These are phyloP conservation scores for Solea solea DNA, from an alignment of 2,113 vertebrate species.

Conservation along the genomic window DNA sequence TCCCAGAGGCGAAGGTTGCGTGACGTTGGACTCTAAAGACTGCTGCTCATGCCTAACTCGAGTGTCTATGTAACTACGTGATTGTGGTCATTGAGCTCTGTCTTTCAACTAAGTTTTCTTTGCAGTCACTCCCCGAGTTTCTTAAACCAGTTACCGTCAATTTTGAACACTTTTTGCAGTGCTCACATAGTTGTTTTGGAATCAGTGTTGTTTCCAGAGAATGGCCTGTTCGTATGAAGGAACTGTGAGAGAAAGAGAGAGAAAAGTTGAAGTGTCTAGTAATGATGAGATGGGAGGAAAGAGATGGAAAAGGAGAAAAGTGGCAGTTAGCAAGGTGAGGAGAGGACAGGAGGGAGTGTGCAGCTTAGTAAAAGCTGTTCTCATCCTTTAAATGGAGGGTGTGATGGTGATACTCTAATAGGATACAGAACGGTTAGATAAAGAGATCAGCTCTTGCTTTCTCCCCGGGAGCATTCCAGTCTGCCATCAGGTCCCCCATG, in stretches of 20 bases:
- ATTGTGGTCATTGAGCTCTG: no score
- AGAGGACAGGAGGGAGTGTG: slow-evolving; percentile 35
- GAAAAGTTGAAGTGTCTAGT: slow-evolving; percentile 5
- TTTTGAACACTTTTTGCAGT: background rate
- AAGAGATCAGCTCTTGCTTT: slow-evolving; percentile 64
- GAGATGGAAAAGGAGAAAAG: background rate
- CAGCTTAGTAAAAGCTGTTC: slow-evolving; percentile 65
- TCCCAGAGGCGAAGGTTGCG: slow-evolving; percentile 1
- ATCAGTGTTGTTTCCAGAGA: background rate
- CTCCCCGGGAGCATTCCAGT: slow-evolving; percentile 53
- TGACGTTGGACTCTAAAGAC: background rate
- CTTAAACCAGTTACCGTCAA: background rate
- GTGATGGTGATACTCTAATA: slow-evolving; percentile 72
- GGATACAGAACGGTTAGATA: slow-evolving; percentile 68
- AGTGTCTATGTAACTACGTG: no score
- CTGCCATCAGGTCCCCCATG: slow-evolving; percentile 51
- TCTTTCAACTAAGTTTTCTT: no score
- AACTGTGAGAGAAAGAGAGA: background rate
- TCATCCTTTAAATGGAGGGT: slow-evolving; percentile 64
- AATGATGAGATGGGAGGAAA: slow-evolving; percentile 6
- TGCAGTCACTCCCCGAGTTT: no score
- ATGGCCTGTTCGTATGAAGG: background rate
- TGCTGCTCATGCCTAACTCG: no score
- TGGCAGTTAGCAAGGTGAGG: slow-evolving; percentile 26
- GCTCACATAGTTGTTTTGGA: background rate